phyloP scores from a whole-genome alignment of 2,888 invertebrate species.

The Apamea anceps region DNA sequence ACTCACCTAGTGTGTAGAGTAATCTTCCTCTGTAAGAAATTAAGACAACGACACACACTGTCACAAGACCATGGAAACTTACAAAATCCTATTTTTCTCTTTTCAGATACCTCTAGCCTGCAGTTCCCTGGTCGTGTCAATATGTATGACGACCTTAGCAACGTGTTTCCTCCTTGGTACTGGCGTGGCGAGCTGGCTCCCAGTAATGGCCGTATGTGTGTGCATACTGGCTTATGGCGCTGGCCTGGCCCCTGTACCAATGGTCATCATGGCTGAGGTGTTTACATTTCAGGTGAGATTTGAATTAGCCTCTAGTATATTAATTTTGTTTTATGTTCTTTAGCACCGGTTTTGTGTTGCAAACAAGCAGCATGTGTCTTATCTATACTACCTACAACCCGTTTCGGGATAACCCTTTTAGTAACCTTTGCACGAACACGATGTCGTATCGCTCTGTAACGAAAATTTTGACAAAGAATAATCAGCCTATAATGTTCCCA shows the following conservation, averaged over 20 bases:
- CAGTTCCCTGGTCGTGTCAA: conserved; percentile 78
- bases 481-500: no score
- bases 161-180: conserved; percentile 76
- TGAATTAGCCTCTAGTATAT: neutral
- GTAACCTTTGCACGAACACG: neutral
- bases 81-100: neutral
- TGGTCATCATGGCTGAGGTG: conserved; percentile 83
- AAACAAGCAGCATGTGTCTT: no score
- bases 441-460: neutral
- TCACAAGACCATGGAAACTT: neutral
- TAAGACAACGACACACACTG: neutral
- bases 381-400: neutral
- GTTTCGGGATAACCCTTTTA: neutral
- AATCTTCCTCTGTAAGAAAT: neutral
- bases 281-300: conserved; percentile 78
- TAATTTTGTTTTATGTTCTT: neutral
- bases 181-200: conserved; percentile 73
- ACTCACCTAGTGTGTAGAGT: neutral
- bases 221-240: conserved; percentile 81
- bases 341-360: neutral
- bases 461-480: neutral
- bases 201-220: conserved; percentile 77
- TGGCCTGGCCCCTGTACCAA: conserved; percentile 81
- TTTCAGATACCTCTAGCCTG: conserved; percentile 78
- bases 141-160: conserved; percentile 80